Conservation (phyloP, 2,113 vertebrate genomes). For the Thryonomys swinderianus region DNA sequence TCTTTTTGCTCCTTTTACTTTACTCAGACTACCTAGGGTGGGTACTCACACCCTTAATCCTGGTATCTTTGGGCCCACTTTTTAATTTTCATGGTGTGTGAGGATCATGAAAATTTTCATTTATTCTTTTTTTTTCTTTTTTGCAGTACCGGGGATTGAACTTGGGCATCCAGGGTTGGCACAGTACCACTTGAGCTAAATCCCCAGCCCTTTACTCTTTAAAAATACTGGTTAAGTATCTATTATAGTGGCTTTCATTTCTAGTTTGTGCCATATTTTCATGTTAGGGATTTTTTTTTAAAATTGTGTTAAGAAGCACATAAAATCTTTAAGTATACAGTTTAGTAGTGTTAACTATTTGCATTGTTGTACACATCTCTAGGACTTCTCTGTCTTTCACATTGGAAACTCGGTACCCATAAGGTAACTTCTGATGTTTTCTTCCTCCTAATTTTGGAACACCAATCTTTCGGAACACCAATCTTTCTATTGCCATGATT, state of each 20-base stretch:
- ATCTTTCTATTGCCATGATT: not conserved
- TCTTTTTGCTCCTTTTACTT: too few relatives aligned
- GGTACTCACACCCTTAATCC: too few relatives aligned
- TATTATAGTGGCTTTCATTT: not conserved
- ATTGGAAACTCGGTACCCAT: not conserved
- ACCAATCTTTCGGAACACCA: not conserved
- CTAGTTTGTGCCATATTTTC: not conserved
- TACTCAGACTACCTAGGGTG: too few relatives aligned
- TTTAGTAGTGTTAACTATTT: not conserved
- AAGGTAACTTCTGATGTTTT: not conserved
- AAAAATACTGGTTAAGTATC: not conserved
- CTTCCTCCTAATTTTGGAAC: not conserved
- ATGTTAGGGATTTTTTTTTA: not conserved
- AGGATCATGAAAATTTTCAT: not conserved
- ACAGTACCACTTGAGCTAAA: too few relatives aligned
- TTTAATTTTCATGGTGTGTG: not conserved
- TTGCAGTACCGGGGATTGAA: too few relatives aligned
- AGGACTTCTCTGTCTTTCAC: not conserved
- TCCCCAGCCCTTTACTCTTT: too few relatives aligned
- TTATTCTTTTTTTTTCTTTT: not conserved
- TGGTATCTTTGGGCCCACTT: too few relatives aligned
- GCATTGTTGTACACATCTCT: not conserved
- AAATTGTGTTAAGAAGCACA: not conserved
- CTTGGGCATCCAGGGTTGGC: too few relatives aligned
- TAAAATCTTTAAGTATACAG: not conserved